phyloP scores from a whole-genome alignment of 2,797 vertebrate genomes.

The Falco naumanni region DNA sequence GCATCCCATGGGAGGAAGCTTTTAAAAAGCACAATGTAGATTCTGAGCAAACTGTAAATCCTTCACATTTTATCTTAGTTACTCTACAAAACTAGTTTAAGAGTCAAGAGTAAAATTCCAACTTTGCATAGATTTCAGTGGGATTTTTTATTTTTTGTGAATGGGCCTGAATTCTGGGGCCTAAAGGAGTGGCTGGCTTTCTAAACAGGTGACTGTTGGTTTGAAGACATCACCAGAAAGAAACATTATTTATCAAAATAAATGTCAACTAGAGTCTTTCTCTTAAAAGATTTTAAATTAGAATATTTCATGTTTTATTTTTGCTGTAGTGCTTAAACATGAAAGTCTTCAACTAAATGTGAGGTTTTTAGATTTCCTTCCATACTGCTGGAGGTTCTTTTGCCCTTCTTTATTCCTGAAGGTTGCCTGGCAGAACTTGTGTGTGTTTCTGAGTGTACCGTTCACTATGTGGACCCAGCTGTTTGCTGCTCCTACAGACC shows the following conservation, averaged over 20 bases:
- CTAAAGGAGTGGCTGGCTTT: neutral
- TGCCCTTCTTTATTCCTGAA: neutral
- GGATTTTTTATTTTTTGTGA: neutral
- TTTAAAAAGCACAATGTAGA: neutral
- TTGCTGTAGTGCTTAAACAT: neutral
- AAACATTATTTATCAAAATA: neutral
- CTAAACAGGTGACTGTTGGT: neutral
- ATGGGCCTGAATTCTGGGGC: neutral
- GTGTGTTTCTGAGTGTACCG: neutral
- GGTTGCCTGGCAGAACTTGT: neutral
- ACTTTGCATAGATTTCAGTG: neutral
- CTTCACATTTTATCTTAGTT: neutral
- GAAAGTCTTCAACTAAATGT: neutral
- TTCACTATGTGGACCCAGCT: neutral
- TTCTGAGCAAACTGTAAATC: neutral
- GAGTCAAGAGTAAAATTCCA: neutral
- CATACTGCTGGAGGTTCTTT: neutral
- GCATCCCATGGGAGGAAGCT: neutral
- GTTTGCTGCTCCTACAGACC: neutral
- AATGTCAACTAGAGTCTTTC: neutral
- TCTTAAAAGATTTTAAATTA: neutral
- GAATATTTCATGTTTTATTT: neutral
- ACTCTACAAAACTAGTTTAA: neutral
- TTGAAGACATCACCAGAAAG: neutral
- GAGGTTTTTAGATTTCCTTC: neutral